A percentile compares a stretch with the other conserved stretches of the same genome.
Conservation (phyloP, 2,888 invertebrate genomes). For the Willowsia nigromaculata region DNA sequence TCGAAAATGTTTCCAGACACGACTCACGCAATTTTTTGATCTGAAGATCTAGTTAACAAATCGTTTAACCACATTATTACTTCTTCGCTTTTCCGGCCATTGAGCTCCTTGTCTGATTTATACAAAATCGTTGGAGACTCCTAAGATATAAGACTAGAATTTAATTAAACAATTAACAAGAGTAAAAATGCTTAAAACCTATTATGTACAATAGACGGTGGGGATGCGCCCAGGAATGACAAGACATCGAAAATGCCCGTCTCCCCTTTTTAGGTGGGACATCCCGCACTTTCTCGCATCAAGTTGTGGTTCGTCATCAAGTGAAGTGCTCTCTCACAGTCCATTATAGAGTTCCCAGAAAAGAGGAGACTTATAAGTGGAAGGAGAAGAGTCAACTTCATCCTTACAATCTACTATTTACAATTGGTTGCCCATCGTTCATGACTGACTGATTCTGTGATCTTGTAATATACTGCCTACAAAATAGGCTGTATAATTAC, state of each 20-base stretch:
- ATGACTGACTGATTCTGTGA: not conserved
- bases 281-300: slow-evolving; percentile 48
- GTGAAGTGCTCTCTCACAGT: slow-evolving; percentile 21
- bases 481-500: not conserved
- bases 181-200: slow-evolving; percentile 34
- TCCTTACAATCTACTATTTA: slow-evolving; percentile 38
- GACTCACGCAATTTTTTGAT: not conserved
- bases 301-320: slow-evolving; percentile 11
- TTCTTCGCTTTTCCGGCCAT: not conserved
- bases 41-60: not conserved
- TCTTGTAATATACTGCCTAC: not conserved
- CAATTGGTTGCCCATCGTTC: slow-evolving; percentile 25
- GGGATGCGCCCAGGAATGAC: slow-evolving; percentile 65
- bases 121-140: not conserved
- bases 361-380: not conserved
- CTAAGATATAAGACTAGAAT: slow-evolving; percentile 23
- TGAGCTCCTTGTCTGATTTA: not conserved
- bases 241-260: not conserved
- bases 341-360: not conserved
- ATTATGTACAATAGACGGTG: slow-evolving; percentile 65
- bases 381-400: slow-evolving; percentile 33
- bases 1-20: slow-evolving; percentile 21
- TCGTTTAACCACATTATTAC: too few relatives aligned
- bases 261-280: slow-evolving; percentile 51
- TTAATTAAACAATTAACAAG: not conserved